Conservation (phyloP, 1,140 invertebrate genomes). For the Drosophila yakuba region DNA sequence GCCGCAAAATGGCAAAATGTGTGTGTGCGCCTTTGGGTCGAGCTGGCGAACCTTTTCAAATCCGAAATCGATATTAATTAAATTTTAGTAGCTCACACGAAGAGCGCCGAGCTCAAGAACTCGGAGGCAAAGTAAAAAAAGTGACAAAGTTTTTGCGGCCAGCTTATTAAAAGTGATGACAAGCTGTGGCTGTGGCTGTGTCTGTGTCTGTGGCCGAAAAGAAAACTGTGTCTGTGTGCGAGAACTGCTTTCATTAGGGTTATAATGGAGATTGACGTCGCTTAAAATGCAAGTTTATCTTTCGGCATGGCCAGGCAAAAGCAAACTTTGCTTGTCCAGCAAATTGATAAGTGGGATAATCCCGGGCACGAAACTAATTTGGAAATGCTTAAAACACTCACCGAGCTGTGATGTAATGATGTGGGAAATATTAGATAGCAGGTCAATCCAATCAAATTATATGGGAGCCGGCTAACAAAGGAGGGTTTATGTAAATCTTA, state of each 20-base stretch:
- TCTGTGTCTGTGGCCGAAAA: conserved; percentile 27
- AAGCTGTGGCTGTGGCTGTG: conserved; percentile 51
- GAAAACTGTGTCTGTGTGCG: conserved; percentile 8
- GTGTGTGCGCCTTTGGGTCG: conserved; percentile 20
- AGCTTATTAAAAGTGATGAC: conserved; percentile 81
- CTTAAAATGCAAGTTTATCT: conserved; percentile 56
- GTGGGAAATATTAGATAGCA: conserved; percentile 34
- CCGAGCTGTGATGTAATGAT: conserved; percentile 41
- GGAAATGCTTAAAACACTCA: conserved; percentile 40
- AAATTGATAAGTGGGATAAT: conserved; percentile 55
- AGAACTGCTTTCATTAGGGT: conserved; percentile 51
- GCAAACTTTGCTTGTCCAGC: conserved; percentile 49
- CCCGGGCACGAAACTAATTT: conserved; percentile 35
- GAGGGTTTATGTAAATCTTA: conserved; percentile 42
- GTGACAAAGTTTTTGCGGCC: conserved; percentile 74
- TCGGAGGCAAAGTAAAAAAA: conserved; percentile 21
- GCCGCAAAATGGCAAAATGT: conserved; percentile 53
- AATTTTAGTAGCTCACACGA: conserved; percentile 73
- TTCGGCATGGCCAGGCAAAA: conserved; percentile 24
- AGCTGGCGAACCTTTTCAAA: conserved; percentile 69
- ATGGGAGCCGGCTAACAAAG: conserved; percentile 19
- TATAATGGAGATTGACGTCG: conserved; percentile 57
- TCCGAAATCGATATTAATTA: conserved; percentile 82
- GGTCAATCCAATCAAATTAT: conserved; percentile 47
- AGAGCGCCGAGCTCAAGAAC: conserved; percentile 60